Percentiles rank a stretch among this genome's conserved stretches.
Evolutionary conservation across 1,140 invertebrate genomes (phyloP).

Genomic region (Caligus rogercresseyi): DNA sequence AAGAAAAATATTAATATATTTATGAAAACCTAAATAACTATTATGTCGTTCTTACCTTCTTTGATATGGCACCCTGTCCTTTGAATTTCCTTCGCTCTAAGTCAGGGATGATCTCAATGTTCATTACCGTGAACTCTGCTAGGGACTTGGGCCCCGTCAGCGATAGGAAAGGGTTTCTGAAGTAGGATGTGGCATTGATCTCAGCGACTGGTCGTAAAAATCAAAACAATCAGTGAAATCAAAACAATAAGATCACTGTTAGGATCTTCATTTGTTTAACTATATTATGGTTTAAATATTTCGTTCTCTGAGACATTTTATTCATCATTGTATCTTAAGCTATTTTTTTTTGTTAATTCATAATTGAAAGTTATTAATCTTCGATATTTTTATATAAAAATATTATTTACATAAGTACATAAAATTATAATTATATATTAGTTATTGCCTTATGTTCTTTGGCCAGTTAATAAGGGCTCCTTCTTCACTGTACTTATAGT

Average conservation of each 20-base stretch:
- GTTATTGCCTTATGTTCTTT: too few species aligned
- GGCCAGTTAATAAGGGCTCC: too few species aligned
- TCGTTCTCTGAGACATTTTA: too few species aligned
- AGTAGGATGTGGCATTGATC: conserved; percentile 57
- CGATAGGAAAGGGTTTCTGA: conserved; percentile 62
- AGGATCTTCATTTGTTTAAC: too few species aligned
- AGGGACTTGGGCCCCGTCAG: conserved; percentile 80
- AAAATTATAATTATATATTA: too few species aligned
- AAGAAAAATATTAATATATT: conserved; percentile 22
- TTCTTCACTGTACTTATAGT: too few species aligned
- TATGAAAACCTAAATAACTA: conserved; percentile 2
- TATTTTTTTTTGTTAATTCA: too few species aligned
- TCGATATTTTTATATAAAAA: too few species aligned
- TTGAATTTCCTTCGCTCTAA: conserved; percentile 22
- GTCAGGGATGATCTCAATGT: conserved; percentile 63
- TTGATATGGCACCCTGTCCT: conserved; percentile 65
- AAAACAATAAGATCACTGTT: conserved; percentile 2
- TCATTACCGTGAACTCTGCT: conserved; percentile 84
- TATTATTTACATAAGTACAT: too few species aligned
- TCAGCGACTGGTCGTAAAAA: conserved; percentile 69
- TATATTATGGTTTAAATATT: too few species aligned
- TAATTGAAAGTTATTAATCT: too few species aligned
- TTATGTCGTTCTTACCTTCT: conserved; percentile 36
- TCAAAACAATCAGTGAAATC: conserved; percentile 2
- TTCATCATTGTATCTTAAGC: too few species aligned